These are phyloP conservation scores for Neoaliturus tenellus DNA, from an alignment of 2,888 invertebrate species.

Conservation along the genomic window DNA sequence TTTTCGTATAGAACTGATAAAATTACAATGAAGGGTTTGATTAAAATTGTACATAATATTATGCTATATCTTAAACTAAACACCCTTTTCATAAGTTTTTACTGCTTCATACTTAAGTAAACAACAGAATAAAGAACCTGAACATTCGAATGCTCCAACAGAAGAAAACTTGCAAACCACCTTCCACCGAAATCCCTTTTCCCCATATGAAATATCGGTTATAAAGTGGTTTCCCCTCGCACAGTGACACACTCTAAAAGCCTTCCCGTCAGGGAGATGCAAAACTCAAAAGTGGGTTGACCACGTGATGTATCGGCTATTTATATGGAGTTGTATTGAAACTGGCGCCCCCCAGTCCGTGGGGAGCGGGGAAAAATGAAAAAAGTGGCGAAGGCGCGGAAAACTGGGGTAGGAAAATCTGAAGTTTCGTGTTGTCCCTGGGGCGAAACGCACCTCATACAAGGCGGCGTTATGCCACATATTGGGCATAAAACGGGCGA, in stretches of 20 bases:
- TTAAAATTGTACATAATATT: no score
- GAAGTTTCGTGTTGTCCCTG: not conserved
- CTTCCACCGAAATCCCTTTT: not conserved
- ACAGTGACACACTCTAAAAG: conserved; percentile 19
- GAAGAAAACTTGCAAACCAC: not conserved
- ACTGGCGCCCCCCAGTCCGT: conserved; percentile 1
- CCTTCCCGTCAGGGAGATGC: not conserved
- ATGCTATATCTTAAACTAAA: no score
- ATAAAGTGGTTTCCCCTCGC: not conserved
- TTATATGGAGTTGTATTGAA: conserved; percentile 56
- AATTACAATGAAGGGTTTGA: no score
- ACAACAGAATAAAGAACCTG: no score
- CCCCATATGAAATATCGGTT: conserved; percentile 11
- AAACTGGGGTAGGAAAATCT: conserved; percentile 41
- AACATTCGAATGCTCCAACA: no score
- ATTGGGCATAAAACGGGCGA: conserved; percentile 2
- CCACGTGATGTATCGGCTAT: conserved; percentile 57
- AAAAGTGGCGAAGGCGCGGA: conserved; percentile 25
- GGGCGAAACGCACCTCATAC: conserved; percentile 10
- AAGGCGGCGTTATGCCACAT: not conserved
- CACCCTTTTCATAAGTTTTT: no score
- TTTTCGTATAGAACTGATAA: no score
- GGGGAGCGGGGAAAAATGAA: conserved; percentile 43
- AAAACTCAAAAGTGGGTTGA: conserved; percentile 32
- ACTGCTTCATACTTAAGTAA: no score